Conservation (phyloP, 2,888 invertebrate genomes). For the Erpobdella octoculata region DNA sequence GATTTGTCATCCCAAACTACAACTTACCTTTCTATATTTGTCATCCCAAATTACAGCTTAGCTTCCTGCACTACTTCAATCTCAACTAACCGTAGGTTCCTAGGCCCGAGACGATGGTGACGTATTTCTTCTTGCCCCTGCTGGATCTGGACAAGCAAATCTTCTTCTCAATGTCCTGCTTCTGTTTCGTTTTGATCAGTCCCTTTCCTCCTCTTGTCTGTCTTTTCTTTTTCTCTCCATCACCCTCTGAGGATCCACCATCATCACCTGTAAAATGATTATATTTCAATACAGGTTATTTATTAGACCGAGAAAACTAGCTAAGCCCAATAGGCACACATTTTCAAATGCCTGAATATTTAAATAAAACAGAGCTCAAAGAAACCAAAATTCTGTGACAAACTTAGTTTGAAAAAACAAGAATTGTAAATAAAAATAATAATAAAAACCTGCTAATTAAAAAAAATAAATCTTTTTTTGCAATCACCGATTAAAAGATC, state of each 20-base stretch:
- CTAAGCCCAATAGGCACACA: neutral
- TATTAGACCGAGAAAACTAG: neutral
- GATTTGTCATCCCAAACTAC: too few relatives aligned
- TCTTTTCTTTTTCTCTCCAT: slow-evolving; percentile 83
- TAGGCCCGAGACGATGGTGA: slow-evolving; percentile 90
- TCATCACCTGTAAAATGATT: neutral
- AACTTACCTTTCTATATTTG: too few relatives aligned
- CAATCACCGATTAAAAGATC: slow-evolving; percentile 32
- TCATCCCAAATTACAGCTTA: too few relatives aligned
- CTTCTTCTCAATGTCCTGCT: slow-evolving; percentile 45
- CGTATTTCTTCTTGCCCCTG: slow-evolving; percentile 95
- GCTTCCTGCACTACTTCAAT: too few relatives aligned
- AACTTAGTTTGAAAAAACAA: neutral
- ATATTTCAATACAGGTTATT: too few relatives aligned
- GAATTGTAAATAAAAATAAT: neutral
- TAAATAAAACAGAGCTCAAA: neutral
- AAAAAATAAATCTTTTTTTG: neutral
- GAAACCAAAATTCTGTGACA: neutral
- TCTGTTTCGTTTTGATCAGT: slow-evolving; percentile 86
- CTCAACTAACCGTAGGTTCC: slow-evolving; percentile 77
- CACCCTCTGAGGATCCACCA: slow-evolving; percentile 34
- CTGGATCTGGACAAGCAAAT: slow-evolving; percentile 58
- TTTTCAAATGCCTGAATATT: neutral
- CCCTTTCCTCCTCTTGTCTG: slow-evolving; percentile 96
- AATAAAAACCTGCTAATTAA: slow-evolving; percentile 11